Base-by-base conservation (phyloP, 2,797 vertebrate genomes). In the Enoplosus armatus region DNA sequence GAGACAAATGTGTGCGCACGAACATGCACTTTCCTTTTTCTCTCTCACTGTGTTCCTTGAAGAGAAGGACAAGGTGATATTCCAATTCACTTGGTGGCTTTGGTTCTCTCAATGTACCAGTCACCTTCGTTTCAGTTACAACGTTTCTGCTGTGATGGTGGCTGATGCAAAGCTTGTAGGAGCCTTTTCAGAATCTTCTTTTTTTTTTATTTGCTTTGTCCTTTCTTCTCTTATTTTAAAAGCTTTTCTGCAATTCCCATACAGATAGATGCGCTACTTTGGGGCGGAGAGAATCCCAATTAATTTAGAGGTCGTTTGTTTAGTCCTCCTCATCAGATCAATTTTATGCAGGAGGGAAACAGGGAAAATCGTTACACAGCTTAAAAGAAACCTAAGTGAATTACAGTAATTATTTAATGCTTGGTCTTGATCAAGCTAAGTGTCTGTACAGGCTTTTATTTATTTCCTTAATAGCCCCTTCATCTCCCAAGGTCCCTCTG, bases 401-500 rank as follows among this genome's bases (percentile, higher is more conserved):
- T 94, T 91, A 92, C 90, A 92, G 91, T 92, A 93, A 94, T 93
- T 92, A 93, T 94, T 94, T 94, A 93, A 93, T 94, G 90, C 87
- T 89, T 84, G 88, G 85, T 92, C 90, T 92, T 94, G 87, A 93
- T 95, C 92, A 92, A 90, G 87, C 89, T 92, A 92, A 93, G 88
- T 93, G 88, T 93, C 89, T 91, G 79, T 82, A 86, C 84, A 79
- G 83, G 75, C 82, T 83, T 79, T 88, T 93, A 92, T 94, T 93
- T 93, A 88, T 92, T 91, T 92, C 80, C 89, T 79, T 92, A 91
- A 94, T 87, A 87, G 88, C 87, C 65, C 81, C 79, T 93, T 91
- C 74, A 89, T 93, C 87, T 92, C 77, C 75, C 87, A 90, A 86
- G 84, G 90, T 89, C 84, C 81, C 82, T 71, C 67, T 71, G 65